Evolutionary conservation across 64 coral and sea anemone genomes (phyloP).

Genomic region (Dendrophyllia cribrosa): DNA sequence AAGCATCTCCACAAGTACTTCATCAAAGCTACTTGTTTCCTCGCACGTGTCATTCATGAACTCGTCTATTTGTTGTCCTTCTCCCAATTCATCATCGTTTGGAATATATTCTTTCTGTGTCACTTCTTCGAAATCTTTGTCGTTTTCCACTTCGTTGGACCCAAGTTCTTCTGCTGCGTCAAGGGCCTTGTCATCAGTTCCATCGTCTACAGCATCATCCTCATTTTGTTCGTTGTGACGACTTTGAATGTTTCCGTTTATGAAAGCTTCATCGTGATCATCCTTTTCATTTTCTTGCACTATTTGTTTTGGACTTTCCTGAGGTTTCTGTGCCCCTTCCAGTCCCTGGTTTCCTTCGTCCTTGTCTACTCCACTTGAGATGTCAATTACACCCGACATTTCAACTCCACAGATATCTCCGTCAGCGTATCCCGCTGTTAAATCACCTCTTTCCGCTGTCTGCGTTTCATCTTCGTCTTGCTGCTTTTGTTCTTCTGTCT

Average conservation of each 20-base stretch:
- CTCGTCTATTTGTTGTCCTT: not conserved
- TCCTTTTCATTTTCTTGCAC: not conserved
- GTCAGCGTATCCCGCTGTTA: not conserved
- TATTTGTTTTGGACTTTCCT: not conserved
- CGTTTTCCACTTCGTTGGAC: not conserved
- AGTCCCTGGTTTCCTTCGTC: not conserved
- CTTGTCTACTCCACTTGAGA: not conserved
- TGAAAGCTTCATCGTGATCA: not conserved
- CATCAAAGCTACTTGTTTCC: conserved; percentile 13
- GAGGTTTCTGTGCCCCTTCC: no score
- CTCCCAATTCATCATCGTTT: not conserved
- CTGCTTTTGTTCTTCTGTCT: not conserved
- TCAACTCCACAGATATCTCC: not conserved
- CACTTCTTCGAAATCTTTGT: not conserved
- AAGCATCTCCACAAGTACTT: conserved; percentile 56
- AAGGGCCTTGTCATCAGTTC: not conserved
- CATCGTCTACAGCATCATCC: not conserved
- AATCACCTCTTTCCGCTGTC: not conserved
- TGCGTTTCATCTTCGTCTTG: conserved; percentile 14
- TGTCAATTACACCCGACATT: not conserved
- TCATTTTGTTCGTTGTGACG: no score
- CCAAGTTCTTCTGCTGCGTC: not conserved
- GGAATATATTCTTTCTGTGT: not conserved
- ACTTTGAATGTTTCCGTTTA: no score
- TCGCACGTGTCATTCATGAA: not conserved